A percentile compares a stretch with the other conserved stretches of the same genome.
phyloP scores from a whole-genome alignment of 2,888 invertebrate genomes.

The Imbricaverruca yamaguchii region DNA sequence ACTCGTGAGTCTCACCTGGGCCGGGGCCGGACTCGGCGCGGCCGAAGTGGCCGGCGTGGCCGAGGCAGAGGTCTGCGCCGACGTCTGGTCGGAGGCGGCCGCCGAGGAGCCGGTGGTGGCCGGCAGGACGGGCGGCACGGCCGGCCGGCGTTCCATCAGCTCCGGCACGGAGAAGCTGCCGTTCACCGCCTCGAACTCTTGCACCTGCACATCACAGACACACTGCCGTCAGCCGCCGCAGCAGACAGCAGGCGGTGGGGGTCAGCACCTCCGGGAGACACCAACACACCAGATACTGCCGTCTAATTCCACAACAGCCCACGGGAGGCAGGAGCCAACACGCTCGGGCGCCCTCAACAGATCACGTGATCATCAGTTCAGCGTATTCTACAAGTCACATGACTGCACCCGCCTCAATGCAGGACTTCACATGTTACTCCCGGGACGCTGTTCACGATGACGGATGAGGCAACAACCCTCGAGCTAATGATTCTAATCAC shows the following conservation, averaged over 20 bases:
- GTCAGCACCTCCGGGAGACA: neutral
- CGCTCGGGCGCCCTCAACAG: too few relatives aligned
- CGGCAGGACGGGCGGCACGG: slow-evolving; percentile 54
- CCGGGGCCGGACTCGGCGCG: slow-evolving; percentile 10
- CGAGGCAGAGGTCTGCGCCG: slow-evolving; percentile 51
- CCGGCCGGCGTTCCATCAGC: slow-evolving; percentile 63
- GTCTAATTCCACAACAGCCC: too few relatives aligned
- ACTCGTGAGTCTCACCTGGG: neutral
- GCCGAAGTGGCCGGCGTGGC: slow-evolving; percentile 25
- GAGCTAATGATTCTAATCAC: too few relatives aligned
- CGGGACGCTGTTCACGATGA: too few relatives aligned
- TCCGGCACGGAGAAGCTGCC: slow-evolving; percentile 97
- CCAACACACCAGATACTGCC: neutral
- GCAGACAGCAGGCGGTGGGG: too few relatives aligned
- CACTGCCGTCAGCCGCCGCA: neutral
- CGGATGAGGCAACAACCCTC: too few relatives aligned
- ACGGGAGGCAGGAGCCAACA: too few relatives aligned
- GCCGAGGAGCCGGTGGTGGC: slow-evolving; percentile 39
- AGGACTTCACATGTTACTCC: too few relatives aligned
- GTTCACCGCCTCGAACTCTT: slow-evolving; percentile 97
- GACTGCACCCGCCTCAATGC: too few relatives aligned
- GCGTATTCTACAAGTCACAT: too few relatives aligned
- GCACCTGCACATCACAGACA: slow-evolving; percentile 53
- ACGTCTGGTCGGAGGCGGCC: slow-evolving; percentile 39
- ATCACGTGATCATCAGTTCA: too few relatives aligned